Evolutionary conservation across 64 coral and sea anemone genomes (phyloP).

Genomic region (Actinia tenebrosa): DNA sequence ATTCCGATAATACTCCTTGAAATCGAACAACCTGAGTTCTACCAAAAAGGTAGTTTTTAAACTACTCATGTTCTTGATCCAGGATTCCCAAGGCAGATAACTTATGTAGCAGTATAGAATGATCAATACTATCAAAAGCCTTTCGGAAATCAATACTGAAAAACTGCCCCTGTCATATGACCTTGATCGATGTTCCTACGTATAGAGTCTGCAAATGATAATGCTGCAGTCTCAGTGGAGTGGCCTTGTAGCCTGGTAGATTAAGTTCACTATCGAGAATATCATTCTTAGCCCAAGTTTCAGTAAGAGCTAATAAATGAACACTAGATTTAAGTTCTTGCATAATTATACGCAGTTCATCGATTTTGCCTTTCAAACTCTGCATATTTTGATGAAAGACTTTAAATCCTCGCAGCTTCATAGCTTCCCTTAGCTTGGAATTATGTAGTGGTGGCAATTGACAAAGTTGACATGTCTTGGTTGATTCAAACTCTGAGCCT

Average conservation of each 20-base stretch:
- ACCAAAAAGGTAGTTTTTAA: neutral
- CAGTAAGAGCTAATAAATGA: conserved; percentile 37
- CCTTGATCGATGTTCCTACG: conserved; percentile 27
- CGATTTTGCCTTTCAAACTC: neutral
- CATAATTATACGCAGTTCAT: neutral
- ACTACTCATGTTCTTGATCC: neutral
- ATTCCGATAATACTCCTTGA: neutral
- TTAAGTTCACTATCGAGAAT: conserved; percentile 24
- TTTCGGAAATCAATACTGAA: conserved; percentile 26
- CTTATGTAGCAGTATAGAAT: neutral
- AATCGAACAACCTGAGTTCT: neutral
- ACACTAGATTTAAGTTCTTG: neutral
- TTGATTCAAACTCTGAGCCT: conserved; percentile 26
- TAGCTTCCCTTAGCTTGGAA: neutral
- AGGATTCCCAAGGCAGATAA: neutral
- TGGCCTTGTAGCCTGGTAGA: conserved; percentile 32
- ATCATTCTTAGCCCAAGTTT: conserved; percentile 49
- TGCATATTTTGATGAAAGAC: neutral
- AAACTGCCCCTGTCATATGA: conserved; percentile 27
- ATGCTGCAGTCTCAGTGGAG: conserved; percentile 23
- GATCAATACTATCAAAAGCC: conserved; percentile 7
- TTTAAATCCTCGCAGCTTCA: neutral
- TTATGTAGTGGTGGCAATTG: neutral
- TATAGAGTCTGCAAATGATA: conserved; percentile 32
- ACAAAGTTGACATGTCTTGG: conserved; percentile 10